These are phyloP conservation scores for Drosophila lacertosa DNA, from an alignment of 1,140 invertebrate genomes.

Conservation along the genomic window DNA sequence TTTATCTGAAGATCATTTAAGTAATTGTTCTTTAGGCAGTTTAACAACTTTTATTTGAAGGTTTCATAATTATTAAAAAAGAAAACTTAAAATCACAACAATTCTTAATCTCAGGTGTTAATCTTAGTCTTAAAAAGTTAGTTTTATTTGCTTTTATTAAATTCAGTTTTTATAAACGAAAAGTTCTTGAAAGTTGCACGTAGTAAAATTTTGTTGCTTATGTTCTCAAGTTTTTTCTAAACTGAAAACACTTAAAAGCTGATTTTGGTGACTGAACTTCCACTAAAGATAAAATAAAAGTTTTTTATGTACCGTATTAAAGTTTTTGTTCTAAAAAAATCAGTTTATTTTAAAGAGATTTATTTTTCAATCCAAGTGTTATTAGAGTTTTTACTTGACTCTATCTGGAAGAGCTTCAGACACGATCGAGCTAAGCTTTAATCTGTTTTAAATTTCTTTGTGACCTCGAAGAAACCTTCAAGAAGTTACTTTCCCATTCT, in stretches of 20 bases:
- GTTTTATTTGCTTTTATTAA: background rate
- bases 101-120: no score
- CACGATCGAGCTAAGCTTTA: background rate
- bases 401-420: background rate
- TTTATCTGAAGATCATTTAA: no score
- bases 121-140: no score
- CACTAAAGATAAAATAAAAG: background rate
- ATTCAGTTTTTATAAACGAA: background rate
- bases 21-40: no score
- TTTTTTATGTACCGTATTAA: no score
- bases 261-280: background rate
- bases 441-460: background rate
- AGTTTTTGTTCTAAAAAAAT: no score
- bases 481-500: conserved; percentile 14
- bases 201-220: background rate
- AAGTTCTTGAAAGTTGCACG: background rate
- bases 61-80: no score
- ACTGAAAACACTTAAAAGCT: background rate
- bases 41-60: no score
- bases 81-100: no score
- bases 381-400: background rate
- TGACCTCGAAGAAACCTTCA: background rate
- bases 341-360: no score
- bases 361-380: background rate
- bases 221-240: background rate